A percentile compares a stretch with the other conserved stretches of the same genome.
phyloP scores from a whole-genome alignment of 1,140 invertebrate species.

The Eulimnadia texana region DNA sequence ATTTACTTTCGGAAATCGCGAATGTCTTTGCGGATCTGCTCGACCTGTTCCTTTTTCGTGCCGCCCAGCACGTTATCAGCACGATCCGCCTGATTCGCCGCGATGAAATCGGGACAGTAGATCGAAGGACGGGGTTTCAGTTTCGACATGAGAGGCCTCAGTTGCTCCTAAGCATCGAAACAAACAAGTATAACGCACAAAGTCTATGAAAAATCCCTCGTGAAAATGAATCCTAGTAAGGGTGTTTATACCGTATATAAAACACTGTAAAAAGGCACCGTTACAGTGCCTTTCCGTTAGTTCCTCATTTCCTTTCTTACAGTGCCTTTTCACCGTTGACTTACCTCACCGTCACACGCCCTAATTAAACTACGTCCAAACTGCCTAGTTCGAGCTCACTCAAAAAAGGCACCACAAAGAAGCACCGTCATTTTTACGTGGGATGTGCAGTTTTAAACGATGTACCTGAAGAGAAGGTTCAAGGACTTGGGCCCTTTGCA shows the following conservation, averaged over 20 bases:
- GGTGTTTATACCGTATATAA: too few relatives aligned
- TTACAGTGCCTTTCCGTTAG: too few relatives aligned
- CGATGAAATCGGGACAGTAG: constrained; percentile 83
- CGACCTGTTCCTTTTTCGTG: constrained; percentile 24
- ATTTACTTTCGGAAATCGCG: constrained; percentile 33
- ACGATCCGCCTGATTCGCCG: constrained; percentile 69
- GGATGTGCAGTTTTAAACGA: background rate
- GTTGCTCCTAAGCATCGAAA: constrained; percentile 41
- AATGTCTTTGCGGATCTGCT: constrained; percentile 36
- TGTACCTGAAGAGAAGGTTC: constrained; percentile 35
- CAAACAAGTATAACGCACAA: constrained; percentile 32
- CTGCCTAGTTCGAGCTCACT: too few relatives aligned
- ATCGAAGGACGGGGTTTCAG: constrained; percentile 71
- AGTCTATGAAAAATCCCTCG: constrained; percentile 20
- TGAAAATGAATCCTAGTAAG: too few relatives aligned
- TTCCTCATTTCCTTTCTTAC: too few relatives aligned
- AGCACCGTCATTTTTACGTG: background rate
- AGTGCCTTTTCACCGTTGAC: too few relatives aligned
- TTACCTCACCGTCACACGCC: too few relatives aligned
- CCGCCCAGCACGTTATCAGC: constrained; percentile 13
- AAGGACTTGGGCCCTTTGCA: constrained; percentile 56
- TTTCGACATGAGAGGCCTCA: constrained; percentile 51
- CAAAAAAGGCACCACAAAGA: too few relatives aligned
- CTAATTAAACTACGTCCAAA: too few relatives aligned
- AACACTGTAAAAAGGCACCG: too few relatives aligned